Conservation (phyloP, 2,888 invertebrate genomes). For the Philaethria dido region DNA sequence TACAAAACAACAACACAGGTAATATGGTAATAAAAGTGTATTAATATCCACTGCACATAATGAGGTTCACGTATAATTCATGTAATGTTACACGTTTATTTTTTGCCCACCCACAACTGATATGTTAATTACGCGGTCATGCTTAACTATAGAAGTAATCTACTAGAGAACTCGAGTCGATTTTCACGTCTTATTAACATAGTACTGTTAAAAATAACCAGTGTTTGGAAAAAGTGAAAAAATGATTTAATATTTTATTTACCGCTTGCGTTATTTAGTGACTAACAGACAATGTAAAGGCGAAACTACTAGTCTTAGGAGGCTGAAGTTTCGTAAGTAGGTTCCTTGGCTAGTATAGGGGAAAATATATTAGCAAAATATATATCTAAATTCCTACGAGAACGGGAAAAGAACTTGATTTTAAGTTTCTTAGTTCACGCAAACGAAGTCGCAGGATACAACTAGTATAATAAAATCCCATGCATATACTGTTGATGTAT, state of each 20-base stretch:
- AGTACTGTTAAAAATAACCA: constrained; percentile 49
- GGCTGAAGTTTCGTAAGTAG: too few species aligned
- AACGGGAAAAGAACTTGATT: too few species aligned
- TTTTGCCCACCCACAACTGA: constrained; percentile 59
- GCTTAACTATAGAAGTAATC: constrained; percentile 26
- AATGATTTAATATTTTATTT: not conserved
- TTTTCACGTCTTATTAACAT: constrained; percentile 61
- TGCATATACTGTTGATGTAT: not conserved
- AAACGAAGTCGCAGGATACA: too few species aligned
- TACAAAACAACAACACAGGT: constrained; percentile 53
- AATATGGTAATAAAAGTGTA: constrained; percentile 46
- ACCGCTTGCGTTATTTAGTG: too few species aligned
- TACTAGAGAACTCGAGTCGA: constrained; percentile 34
- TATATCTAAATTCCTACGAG: too few species aligned
- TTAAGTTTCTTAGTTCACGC: too few species aligned
- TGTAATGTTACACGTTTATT: constrained; percentile 4
- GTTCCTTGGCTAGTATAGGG: too few species aligned
- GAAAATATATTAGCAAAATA: too few species aligned
- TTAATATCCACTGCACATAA: not conserved
- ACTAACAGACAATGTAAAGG: too few species aligned
- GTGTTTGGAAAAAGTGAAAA: constrained; percentile 3
- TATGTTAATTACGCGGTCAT: constrained; percentile 36
- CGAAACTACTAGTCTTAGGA: too few species aligned
- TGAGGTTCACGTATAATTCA: constrained; percentile 1
- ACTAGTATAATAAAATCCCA: too few species aligned